Conservation (phyloP, 2,797 vertebrate genomes). For the Coluber constrictor region DNA sequence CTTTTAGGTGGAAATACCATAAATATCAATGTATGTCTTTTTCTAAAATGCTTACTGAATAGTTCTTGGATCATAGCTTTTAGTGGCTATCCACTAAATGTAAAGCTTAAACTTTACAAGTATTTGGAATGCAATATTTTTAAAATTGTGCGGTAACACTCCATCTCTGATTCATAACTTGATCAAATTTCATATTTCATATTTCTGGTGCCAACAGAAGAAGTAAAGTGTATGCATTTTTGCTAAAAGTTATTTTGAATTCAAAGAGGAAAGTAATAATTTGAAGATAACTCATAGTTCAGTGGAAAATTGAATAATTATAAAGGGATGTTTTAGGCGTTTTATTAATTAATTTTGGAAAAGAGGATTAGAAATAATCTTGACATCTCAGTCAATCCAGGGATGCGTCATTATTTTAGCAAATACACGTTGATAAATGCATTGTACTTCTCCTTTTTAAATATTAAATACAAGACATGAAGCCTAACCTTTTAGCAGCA, state of each 20-base stretch:
- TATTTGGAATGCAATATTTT: constrained; percentile 15
- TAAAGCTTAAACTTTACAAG: neutral
- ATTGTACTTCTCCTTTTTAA: neutral
- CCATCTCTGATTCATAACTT: neutral
- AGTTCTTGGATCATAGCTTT: neutral
- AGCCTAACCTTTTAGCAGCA: neutral
- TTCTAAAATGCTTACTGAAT: neutral
- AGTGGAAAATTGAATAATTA: neutral
- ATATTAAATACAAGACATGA: neutral
- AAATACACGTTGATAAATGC: neutral
- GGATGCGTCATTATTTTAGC: neutral
- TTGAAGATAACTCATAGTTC: neutral
- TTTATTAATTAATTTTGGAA: neutral
- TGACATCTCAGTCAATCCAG: neutral
- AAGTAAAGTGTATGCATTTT: neutral
- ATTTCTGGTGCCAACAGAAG: neutral
- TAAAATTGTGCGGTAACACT: neutral
- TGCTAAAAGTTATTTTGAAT: neutral
- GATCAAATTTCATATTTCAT: neutral
- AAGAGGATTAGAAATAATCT: neutral
- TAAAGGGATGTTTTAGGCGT: neutral
- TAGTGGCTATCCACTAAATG: neutral
- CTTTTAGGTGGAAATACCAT: constrained; percentile 7
- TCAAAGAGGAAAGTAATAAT: neutral
- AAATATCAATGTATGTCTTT: neutral